These are phyloP conservation scores for Harmothoe impar DNA, from an alignment of 2,888 invertebrate species.

Conservation along the genomic window DNA sequence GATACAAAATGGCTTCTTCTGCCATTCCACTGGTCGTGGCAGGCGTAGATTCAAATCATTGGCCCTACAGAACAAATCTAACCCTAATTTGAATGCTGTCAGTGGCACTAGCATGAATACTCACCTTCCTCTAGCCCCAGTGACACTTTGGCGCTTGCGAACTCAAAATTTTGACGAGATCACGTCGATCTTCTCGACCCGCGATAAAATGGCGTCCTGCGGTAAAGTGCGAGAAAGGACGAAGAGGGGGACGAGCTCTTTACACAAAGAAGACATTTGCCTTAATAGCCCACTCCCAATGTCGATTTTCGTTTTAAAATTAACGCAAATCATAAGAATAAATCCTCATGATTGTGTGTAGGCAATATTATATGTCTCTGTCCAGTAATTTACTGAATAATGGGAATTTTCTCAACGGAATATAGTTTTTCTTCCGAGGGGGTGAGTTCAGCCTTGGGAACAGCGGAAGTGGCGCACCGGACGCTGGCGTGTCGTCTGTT, in stretches of 20 bases:
- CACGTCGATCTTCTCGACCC: constrained; percentile 79
- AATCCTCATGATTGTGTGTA: not conserved
- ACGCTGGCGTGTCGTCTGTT: not conserved
- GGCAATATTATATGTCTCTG: not conserved
- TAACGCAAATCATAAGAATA: not conserved
- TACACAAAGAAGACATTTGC: too few species aligned
- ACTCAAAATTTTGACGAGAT: constrained; percentile 76
- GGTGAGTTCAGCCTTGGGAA: not conserved
- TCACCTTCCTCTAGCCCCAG: constrained; percentile 51
- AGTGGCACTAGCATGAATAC: not conserved
- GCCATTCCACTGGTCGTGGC: not conserved
- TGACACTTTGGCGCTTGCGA: constrained; percentile 70
- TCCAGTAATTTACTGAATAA: not conserved
- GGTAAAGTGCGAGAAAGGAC: constrained; percentile 81
- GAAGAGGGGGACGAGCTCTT: constrained; percentile 74
- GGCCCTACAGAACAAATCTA: not conserved
- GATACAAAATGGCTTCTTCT: constrained; percentile 43
- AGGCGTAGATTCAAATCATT: not conserved
- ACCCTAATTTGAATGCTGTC: not conserved
- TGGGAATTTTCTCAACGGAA: not conserved
- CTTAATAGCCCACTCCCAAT: not conserved
- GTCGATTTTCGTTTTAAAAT: not conserved
- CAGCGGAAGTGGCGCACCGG: constrained; percentile 24
- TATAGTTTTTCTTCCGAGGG: not conserved
- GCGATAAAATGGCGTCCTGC: constrained; percentile 82